A percentile compares a stretch with the other conserved stretches of the same genome.
These are phyloP conservation scores for Sisyra nigra DNA, from an alignment of 2,888 invertebrate species.

Conservation along the genomic window DNA sequence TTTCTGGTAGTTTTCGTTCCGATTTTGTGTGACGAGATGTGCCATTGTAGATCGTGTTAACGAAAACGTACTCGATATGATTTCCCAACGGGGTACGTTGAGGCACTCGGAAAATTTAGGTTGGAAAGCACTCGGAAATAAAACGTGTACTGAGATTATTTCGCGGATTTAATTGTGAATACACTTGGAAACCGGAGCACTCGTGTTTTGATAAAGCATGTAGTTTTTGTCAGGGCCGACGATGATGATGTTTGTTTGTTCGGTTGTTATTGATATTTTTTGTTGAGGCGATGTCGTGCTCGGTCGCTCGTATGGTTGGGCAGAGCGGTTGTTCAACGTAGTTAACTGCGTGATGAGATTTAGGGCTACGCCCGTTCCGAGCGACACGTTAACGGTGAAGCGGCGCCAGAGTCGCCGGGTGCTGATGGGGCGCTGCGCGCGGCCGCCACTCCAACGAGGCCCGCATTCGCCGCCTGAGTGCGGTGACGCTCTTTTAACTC, in stretches of 20 bases:
- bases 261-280: too few species aligned
- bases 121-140: conserved; percentile 3
- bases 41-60: conserved; percentile 1
- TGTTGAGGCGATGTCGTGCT: too few species aligned
- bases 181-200: too few species aligned
- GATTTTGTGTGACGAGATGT: conserved; percentile 32
- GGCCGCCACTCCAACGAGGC: background rate
- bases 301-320: conserved; percentile 1
- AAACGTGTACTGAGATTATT: conserved; percentile 3
- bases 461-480: background rate
- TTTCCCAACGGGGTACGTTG: background rate
- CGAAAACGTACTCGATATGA: background rate
- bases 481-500: too few species aligned
- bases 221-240: too few species aligned
- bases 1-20: conserved; percentile 38
- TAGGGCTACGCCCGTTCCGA: conserved; percentile 3
- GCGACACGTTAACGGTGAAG: background rate
- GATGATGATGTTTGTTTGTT: too few species aligned
- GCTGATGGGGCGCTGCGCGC: background rate
- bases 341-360: too few species aligned
- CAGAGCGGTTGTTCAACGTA: too few species aligned
- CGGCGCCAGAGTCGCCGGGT: background rate
- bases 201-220: too few species aligned
- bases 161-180: background rate
- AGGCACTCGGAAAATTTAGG: background rate